Percentiles rank a stretch among this genome's conserved stretches.
Evolutionary conservation across 2,797 vertebrate genomes (phyloP).

Genomic region (Pseudocheirus occidentalis): DNA sequence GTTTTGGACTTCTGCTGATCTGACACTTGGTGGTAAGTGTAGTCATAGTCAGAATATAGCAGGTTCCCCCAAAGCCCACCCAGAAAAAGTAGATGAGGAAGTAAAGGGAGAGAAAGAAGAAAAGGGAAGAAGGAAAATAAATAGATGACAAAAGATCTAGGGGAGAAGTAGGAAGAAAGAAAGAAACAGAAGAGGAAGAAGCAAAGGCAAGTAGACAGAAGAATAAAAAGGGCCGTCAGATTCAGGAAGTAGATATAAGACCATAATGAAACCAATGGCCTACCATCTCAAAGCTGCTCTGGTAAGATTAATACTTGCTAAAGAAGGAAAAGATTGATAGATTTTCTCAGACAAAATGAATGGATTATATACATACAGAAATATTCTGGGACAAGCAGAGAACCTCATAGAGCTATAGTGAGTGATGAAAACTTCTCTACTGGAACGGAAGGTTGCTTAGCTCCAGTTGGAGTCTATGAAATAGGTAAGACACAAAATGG

Average conservation of each 20-base stretch:
- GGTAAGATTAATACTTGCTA: neutral
- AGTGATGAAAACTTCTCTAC: neutral
- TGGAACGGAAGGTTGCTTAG: neutral
- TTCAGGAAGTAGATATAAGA: neutral
- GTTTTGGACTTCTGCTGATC: neutral
- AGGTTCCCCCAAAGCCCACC: neutral
- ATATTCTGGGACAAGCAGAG: neutral
- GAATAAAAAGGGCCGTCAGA: neutral
- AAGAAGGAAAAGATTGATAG: neutral
- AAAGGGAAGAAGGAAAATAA: neutral
- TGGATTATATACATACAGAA: neutral
- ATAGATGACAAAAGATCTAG: neutral
- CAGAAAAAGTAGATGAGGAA: neutral
- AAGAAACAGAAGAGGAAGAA: neutral
- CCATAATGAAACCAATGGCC: neutral
- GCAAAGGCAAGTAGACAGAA: neutral
- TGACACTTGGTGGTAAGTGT: neutral
- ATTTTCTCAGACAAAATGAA: neutral
- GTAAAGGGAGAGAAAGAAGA: rapidly evolving
- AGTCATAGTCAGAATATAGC: neutral
- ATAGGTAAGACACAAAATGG: neutral
- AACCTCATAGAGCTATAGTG: neutral
- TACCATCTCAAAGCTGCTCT: neutral
- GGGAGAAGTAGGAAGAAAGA: too few species aligned
- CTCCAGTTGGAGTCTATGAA: neutral